A percentile compares a stretch with the other conserved stretches of the same genome.
Conservation (phyloP, 2,113 vertebrate genomes). For the Herpetotheres cachinnans region DNA sequence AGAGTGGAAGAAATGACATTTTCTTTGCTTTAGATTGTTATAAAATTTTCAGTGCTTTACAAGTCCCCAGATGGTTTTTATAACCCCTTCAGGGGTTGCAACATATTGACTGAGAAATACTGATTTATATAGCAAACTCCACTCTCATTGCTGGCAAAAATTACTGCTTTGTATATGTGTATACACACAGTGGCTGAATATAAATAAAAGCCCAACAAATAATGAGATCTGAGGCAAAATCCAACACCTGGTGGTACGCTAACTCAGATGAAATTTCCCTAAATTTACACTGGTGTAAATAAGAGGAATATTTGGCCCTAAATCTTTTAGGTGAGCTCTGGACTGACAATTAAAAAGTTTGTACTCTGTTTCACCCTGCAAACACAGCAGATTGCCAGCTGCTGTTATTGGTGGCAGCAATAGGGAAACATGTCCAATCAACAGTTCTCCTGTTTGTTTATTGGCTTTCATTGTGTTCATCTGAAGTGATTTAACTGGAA, state of each 20-base stretch:
- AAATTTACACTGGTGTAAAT: slow-evolving; percentile 30
- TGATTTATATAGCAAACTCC: slow-evolving; percentile 38
- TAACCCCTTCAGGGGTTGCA: slow-evolving; percentile 46
- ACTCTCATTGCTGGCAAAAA: slow-evolving; percentile 36
- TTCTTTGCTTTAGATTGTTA: slow-evolving; percentile 51
- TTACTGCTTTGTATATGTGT: slow-evolving; percentile 27
- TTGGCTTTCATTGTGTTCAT: background rate
- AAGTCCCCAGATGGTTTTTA: slow-evolving; percentile 60
- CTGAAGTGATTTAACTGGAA: background rate
- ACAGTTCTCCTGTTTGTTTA: background rate
- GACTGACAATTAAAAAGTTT: background rate
- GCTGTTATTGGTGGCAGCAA: background rate
- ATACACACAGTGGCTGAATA: background rate
- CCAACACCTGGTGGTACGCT: background rate
- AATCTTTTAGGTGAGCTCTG: background rate
- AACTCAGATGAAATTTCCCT: background rate
- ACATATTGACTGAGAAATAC: slow-evolving; percentile 47
- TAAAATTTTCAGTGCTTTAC: slow-evolving; percentile 53
- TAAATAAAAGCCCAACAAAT: slow-evolving; percentile 38
- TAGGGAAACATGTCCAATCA: background rate
- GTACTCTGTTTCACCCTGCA: background rate
- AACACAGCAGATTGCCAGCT: background rate
- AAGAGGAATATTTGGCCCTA: background rate
- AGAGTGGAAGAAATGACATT: slow-evolving; percentile 36
- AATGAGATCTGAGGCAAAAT: slow-evolving; percentile 41